These are phyloP conservation scores for Ochropleura leucogaster DNA, from an alignment of 2,888 invertebrate species.

Conservation along the genomic window DNA sequence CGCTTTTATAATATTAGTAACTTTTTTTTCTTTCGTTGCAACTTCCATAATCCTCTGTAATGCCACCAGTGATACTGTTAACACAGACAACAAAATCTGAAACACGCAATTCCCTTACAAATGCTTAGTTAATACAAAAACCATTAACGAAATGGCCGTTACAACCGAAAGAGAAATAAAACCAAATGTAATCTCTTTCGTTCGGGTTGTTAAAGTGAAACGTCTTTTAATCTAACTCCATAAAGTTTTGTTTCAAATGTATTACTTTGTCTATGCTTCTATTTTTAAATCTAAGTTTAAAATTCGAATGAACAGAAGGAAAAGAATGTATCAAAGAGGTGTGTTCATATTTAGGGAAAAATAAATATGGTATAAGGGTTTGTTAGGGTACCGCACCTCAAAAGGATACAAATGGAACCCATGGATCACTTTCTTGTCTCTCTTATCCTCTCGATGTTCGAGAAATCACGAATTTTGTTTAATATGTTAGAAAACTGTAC, in stretches of 20 bases:
- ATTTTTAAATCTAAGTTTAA: constrained; percentile 23
- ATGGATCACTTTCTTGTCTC: too few species aligned
- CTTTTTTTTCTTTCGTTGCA: not conserved
- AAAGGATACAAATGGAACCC: too few species aligned
- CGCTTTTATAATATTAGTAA: too few species aligned
- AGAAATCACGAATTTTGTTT: too few species aligned
- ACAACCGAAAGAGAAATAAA: constrained; percentile 43
- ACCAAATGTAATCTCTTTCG: constrained; percentile 51
- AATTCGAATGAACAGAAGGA: not conserved
- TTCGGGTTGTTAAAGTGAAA: constrained; percentile 32
- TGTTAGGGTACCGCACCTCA: too few species aligned
- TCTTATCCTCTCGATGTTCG: too few species aligned
- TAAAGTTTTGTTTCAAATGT: constrained; percentile 10
- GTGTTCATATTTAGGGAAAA: too few species aligned
- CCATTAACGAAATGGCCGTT: constrained; percentile 34
- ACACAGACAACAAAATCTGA: not conserved
- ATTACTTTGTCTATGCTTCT: constrained; percentile 13
- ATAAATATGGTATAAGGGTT: too few species aligned
- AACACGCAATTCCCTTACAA: not conserved
- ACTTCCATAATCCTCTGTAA: not conserved
- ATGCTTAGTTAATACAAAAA: constrained; percentile 41
- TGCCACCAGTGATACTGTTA: not conserved
- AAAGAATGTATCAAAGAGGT: not conserved
- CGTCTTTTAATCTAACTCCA: constrained; percentile 39
- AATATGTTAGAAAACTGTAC: too few species aligned